Evolutionary conservation across 1,140 invertebrate genomes (phyloP).

Genomic region (Melitaea cinxia): DNA sequence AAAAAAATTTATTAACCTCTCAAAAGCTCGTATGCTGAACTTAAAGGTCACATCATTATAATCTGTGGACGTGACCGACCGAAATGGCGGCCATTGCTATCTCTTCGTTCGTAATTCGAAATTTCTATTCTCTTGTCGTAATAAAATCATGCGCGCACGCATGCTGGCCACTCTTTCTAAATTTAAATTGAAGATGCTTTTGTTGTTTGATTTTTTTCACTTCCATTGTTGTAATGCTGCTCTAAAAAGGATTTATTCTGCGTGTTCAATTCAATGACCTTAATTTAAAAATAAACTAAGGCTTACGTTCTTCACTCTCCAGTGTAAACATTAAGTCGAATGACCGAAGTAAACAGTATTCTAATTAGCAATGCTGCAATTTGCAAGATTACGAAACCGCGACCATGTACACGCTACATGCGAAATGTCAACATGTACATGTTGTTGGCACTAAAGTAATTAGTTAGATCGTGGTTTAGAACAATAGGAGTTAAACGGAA

Average conservation of each 20-base stretch:
- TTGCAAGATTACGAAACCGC: slow-evolving; percentile 44
- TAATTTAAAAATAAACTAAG: background rate
- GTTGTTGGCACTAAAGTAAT: slow-evolving; percentile 52
- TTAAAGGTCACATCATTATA: slow-evolving; percentile 78
- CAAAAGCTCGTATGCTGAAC: slow-evolving; percentile 51
- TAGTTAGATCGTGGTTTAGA: slow-evolving; percentile 46
- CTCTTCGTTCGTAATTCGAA: slow-evolving; percentile 66
- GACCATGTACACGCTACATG: slow-evolving; percentile 36
- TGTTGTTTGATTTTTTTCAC: slow-evolving; percentile 14
- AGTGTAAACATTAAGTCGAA: slow-evolving; percentile 12
- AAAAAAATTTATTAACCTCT: slow-evolving; percentile 69
- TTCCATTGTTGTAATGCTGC: background rate
- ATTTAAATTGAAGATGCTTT: slow-evolving; percentile 46
- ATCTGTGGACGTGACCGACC: slow-evolving; percentile 71
- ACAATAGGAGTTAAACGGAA: slow-evolving; percentile 46
- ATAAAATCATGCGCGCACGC: slow-evolving; percentile 75
- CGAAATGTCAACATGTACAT: slow-evolving; percentile 55
- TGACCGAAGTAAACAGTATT: slow-evolving; percentile 20
- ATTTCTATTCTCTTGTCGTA: slow-evolving; percentile 76
- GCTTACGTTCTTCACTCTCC: background rate
- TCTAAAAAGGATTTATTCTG: background rate
- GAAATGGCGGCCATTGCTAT: slow-evolving; percentile 61
- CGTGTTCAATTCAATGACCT: background rate
- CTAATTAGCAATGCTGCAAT: slow-evolving; percentile 59
- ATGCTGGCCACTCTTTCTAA: slow-evolving; percentile 50